Percentiles rank a stretch among this genome's conserved stretches.
phyloP scores from a whole-genome alignment of 2,113 vertebrate species.

The Lynx canadensis region DNA sequence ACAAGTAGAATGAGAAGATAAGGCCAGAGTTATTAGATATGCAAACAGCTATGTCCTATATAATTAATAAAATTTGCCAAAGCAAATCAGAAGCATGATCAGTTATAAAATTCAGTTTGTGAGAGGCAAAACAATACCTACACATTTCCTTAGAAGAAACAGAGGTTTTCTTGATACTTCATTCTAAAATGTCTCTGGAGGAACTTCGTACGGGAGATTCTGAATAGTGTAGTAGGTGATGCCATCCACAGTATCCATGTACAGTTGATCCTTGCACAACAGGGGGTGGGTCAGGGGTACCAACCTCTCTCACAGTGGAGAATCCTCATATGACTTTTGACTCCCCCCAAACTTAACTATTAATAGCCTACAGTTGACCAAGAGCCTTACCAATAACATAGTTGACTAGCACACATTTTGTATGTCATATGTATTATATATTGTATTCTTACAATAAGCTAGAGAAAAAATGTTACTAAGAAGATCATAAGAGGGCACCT shows the following conservation, averaged over 20 bases:
- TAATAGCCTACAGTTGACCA: not conserved
- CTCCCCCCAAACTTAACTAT: not conserved
- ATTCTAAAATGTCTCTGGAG: conserved; percentile 11
- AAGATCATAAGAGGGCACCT: not conserved
- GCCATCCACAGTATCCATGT: not conserved
- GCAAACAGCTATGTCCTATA: not conserved
- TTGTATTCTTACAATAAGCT: not conserved
- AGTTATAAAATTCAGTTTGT: not conserved
- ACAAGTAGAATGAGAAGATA: not conserved
- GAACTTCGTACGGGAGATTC: not conserved
- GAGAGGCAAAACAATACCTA: not conserved
- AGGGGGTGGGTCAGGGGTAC: not conserved
- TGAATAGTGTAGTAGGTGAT: not conserved
- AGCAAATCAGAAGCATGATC: not conserved
- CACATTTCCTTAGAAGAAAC: not conserved
- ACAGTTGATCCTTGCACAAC: not conserved
- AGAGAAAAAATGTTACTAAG: not conserved
- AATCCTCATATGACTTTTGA: not conserved
- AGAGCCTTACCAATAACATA: not conserved
- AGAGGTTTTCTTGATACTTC: not conserved
- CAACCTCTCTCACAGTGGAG: not conserved
- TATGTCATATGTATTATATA: not conserved
- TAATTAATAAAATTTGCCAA: conserved; percentile 14
- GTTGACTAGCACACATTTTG: not conserved
- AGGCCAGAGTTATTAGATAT: not conserved